Evolutionary conservation across 2,888 invertebrate species (phyloP), one percentile per base, ranked within the genome.

Genomic region (Parasteatoda lunata): DNA sequence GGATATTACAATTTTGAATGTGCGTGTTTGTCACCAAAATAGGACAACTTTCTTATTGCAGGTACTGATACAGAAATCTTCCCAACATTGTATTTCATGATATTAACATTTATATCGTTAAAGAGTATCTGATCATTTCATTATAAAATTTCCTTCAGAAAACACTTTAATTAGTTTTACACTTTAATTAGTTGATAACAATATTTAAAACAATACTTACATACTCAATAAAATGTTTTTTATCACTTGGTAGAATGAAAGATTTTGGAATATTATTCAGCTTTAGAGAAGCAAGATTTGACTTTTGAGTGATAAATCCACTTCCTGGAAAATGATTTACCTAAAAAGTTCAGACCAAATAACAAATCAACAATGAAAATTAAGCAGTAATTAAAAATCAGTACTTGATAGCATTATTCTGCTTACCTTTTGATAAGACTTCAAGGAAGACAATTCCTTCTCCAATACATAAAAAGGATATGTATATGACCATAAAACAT

Each of bases 251-350:
- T 86, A 99, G 93, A 91, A 95, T 95, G 91, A 98, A 99, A 0
- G 98, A 97, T 90, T 94, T 94, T 0, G 98, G 98, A 88, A 98
- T 95, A 90, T 95, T 96, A 85, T 94, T 94, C 30, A 96, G 93
- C n/a, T 94, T 92, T 0, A 96, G 94, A 4, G 95, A 96, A 0
- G 97, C 97, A 77, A 99, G 93, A 91, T 96, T 95, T 5, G 96
- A 96, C 93, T 99, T 99, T 91, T 96, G 97, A 0, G 98, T 97
- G 77, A 98, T 95, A 91, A 94, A 97, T 0, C 98, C 98, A 69
- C 96, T 96, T 0, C 98, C 98, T 0, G 98, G 98, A 90, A 97
- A 96, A 91, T 98, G 98, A 91, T 99, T 99, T 0, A 98, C 77
- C 88, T 86, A 59, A 51, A 77, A 73, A 47, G 54, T 49, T 49